Percentiles rank a stretch among this genome's conserved stretches.
phyloP scores from a whole-genome alignment of 2,113 vertebrate species.

The Toxotes chatareus region DNA sequence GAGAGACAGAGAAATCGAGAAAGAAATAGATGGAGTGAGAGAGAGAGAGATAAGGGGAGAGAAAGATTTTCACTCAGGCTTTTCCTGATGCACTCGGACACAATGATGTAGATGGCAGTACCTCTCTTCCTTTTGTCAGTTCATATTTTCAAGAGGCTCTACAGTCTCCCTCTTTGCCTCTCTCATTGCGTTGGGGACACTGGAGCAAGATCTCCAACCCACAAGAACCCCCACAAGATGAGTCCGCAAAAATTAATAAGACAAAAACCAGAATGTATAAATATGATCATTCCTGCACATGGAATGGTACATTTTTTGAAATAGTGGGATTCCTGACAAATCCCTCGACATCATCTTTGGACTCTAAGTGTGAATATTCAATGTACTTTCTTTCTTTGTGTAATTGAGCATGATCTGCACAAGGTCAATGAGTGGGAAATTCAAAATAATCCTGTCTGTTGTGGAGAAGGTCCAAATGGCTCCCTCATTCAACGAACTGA shows the following conservation, averaged over 20 bases:
- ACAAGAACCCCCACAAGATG: constrained; percentile 51
- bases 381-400: constrained; percentile 45
- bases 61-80: constrained; percentile 74
- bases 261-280: constrained; percentile 28
- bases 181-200: constrained; percentile 51
- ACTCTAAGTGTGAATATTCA: constrained; percentile 47
- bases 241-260: constrained; percentile 47
- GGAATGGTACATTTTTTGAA: not conserved
- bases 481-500: constrained; percentile 41
- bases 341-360: constrained; percentile 42
- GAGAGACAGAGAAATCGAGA: constrained; percentile 35
- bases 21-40: constrained; percentile 49
- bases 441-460: constrained; percentile 59
- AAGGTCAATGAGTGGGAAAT: constrained; percentile 65
- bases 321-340: constrained; percentile 19
- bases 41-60: constrained; percentile 57
- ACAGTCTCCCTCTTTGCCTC: constrained; percentile 71
- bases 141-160: constrained; percentile 82
- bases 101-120: constrained; percentile 70
- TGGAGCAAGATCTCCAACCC: constrained; percentile 50
- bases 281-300: constrained; percentile 12
- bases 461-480: constrained; percentile 46
- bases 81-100: constrained; percentile 71
- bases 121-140: constrained; percentile 75
- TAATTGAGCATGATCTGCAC: constrained; percentile 51